These are phyloP conservation scores for Oreochromis spilurus DNA, from an alignment of 2,113 vertebrate species.

Conservation along the genomic window DNA sequence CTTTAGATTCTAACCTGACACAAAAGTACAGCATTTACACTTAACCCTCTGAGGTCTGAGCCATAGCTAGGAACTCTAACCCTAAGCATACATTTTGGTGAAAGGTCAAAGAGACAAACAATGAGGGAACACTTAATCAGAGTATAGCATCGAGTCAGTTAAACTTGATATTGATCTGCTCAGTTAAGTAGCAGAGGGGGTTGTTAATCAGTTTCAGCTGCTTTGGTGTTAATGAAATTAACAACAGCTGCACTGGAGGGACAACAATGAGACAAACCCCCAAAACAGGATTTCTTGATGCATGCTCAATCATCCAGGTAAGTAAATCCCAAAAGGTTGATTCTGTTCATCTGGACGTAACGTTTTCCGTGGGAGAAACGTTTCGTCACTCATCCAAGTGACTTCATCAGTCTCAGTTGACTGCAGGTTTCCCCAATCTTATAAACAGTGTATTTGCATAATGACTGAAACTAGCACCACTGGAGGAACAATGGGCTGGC, in stretches of 20 bases:
- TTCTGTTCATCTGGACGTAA: not conserved
- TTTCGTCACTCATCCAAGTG: not conserved
- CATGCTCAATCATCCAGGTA: not conserved
- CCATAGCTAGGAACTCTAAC: not conserved
- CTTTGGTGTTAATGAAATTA: not conserved
- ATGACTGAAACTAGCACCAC: not conserved
- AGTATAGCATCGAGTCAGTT: not conserved
- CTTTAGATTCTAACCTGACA: not conserved
- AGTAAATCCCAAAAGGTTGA: not conserved
- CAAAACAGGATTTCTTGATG: not conserved
- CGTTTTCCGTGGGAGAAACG: not conserved
- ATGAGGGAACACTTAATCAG: not conserved
- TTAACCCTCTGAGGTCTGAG: too few species aligned
- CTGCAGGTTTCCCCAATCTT: not conserved
- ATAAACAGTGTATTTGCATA: not conserved
- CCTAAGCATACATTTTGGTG: not conserved
- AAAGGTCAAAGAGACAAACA: not conserved
- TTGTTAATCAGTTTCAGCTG: not conserved
- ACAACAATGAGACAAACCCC: not conserved
- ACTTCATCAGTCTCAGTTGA: not conserved
- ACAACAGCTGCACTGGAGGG: not conserved
- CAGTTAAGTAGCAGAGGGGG: not conserved
- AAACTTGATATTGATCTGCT: not conserved
- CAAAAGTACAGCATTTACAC: too few species aligned
- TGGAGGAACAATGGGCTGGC: not conserved